Conservation (phyloP, 2,113 vertebrate genomes). For the Cariama cristata region DNA sequence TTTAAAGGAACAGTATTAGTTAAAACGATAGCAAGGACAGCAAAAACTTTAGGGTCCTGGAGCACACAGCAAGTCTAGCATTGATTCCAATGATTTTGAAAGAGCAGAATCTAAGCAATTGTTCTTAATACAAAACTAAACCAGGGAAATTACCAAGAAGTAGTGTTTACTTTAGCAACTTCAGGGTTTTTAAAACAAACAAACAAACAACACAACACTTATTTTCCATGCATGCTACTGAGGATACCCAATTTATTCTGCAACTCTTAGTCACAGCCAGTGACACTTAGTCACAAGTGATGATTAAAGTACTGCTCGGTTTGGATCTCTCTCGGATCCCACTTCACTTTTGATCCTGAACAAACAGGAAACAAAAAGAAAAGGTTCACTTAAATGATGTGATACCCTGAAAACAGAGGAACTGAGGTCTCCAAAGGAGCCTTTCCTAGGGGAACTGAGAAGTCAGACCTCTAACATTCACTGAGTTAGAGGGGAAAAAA, state of each 20-base stretch:
- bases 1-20: not conserved
- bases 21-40: not conserved
- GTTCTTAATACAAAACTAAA: not conserved
- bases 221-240: not conserved
- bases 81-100: not conserved
- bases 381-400: not conserved
- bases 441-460: fast-evolving
- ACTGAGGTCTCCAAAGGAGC: not conserved
- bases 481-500: fast-evolving
- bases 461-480: not conserved
- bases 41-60: not conserved
- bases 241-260: not conserved
- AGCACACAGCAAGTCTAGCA: not conserved
- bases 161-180: not conserved
- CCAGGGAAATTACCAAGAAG: not conserved
- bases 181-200: too few species aligned
- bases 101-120: not conserved
- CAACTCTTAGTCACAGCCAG: conserved; percentile 11
- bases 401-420: not conserved
- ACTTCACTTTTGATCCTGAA: not conserved
- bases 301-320: not conserved
- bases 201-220: too few species aligned
- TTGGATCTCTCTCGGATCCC: not conserved
- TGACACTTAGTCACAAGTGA: conserved; percentile 22
- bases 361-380: not conserved